Evolutionary conservation across 2,888 invertebrate species (phyloP).

Genomic region (Tenthredo distinguenda): DNA sequence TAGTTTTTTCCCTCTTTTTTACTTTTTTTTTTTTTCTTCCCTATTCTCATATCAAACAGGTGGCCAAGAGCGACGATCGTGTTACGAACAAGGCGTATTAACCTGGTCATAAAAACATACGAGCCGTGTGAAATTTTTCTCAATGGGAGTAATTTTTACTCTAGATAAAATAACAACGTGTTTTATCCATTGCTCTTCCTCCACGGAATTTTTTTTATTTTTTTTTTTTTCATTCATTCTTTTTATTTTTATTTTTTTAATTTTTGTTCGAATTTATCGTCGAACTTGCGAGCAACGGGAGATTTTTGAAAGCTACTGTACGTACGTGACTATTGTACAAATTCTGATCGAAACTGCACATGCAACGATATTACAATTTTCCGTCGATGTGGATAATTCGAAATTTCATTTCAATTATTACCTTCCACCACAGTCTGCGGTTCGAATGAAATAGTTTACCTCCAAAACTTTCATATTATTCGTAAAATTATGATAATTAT

Average conservation of each 20-base stretch:
- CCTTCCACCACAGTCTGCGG: background rate
- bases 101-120: background rate
- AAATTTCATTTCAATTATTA: conserved; percentile 31
- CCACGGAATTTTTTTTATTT: background rate
- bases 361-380: conserved; percentile 17
- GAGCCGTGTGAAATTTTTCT: background rate
- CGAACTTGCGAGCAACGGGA: background rate
- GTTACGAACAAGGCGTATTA: background rate
- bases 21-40: background rate
- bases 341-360: background rate
- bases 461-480: background rate
- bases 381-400: conserved; percentile 22
- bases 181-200: background rate
- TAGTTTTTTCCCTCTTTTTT: background rate
- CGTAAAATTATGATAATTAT: background rate
- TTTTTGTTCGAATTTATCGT: background rate
- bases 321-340: conserved; percentile 19
- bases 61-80: conserved; percentile 5
- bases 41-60: background rate
- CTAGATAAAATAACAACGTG: background rate
- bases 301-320: conserved; percentile 5
- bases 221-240: background rate
- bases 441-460: conserved; percentile 24
- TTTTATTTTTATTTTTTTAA: background rate
- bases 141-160: background rate